Base-by-base conservation (phyloP, 2,113 vertebrate genomes). In the Bombycilla garrulus region DNA sequence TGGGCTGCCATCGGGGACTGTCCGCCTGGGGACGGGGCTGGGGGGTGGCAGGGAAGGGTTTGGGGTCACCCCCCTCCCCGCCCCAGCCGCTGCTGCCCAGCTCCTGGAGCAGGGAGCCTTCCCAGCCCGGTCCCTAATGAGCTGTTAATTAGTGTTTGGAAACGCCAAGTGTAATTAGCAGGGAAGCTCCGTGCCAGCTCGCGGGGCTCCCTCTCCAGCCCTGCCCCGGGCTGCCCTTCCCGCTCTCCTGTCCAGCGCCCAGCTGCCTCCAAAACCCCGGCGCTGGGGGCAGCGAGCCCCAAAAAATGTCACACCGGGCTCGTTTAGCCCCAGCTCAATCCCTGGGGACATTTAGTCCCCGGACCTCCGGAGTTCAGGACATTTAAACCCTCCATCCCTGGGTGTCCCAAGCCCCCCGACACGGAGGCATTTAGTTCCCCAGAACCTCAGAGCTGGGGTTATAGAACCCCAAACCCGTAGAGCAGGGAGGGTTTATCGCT, bases 141-240 rank as follows among this genome's bases (percentile, higher is more conserved):
- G 74, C 71, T 38, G 61, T 94, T 96, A 93, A 94, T 97, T 93
- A 87, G 57, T 6, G 86, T 64, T 56, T 82, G 86, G 57, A 33
- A 86, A 76, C 19, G 94, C 90, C 90, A 56, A 89, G 77, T 45
- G 83, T 91, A 90, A 96, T 97, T 96, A 95, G 90, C 60, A 42
- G 74, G 4, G 9, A 50, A 81, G 54, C 61, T 88, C 36, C 2
- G 12, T 71, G 95, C 95, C 96, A 94, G 93, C 73, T 76, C 58
- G 1, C 9, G 65, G 60, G 38, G 16, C 83, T 82, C 56, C 35
- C 14, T 81, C 82, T 36, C 58, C 5, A 8, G 58, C 40, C 48
- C 70, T 76, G 86, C 33, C 48, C 86, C 4, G 4, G 33, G 54
- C 58, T 90, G 62, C 76, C 80, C 53, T 47, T 42, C 9, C 51